A percentile compares a stretch with the other conserved stretches of the same genome.
Conservation (phyloP, 2,888 invertebrate genomes). For the Ecliptopera silaceata region DNA sequence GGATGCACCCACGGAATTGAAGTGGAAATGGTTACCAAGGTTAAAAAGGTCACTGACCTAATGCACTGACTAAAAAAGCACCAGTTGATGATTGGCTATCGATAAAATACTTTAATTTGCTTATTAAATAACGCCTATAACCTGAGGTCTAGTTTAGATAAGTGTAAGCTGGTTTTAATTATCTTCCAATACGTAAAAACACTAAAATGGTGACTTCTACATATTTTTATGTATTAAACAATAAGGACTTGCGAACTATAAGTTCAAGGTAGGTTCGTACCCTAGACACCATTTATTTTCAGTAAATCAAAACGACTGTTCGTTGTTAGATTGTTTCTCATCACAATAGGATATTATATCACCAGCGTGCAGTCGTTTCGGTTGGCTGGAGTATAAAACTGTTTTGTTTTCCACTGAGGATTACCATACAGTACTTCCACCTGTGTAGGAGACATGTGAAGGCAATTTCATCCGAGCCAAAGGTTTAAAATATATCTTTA, state of each 20-base stretch:
- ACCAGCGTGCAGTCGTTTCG: conserved; percentile 7
- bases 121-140: too few species aligned
- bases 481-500: not conserved
- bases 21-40: not conserved
- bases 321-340: not conserved
- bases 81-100: not conserved
- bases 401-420: conserved; percentile 15
- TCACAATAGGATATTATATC: conserved; percentile 14
- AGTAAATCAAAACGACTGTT: not conserved
- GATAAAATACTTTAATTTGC: too few species aligned
- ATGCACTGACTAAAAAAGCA: not conserved
- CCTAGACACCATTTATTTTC: not conserved
- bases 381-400: conserved; percentile 1
- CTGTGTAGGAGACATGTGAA: not conserved
- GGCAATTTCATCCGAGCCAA: not conserved
- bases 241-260: too few species aligned
- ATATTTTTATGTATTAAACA: too few species aligned
- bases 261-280: too few species aligned
- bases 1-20: conserved; percentile 15
- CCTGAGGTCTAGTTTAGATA: too few species aligned
- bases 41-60: not conserved
- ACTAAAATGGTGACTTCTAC: too few species aligned
- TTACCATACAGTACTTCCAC: conserved; percentile 14
- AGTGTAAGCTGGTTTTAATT: too few species aligned
- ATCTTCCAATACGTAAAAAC: too few species aligned